Evolutionary conservation across 2,113 vertebrate species (phyloP).

Genomic region (Chrysemys picta): DNA sequence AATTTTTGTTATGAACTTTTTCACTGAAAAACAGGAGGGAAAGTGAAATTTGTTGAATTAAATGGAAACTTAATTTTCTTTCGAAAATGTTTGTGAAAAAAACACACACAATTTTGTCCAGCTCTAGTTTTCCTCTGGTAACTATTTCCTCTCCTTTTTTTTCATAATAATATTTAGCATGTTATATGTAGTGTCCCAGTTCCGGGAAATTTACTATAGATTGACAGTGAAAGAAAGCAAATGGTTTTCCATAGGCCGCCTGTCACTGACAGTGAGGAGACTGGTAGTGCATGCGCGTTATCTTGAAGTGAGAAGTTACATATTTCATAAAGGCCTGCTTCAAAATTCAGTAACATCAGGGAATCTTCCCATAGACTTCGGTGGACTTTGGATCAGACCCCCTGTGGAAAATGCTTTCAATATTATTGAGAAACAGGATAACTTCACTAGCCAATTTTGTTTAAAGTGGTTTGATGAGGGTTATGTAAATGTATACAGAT

Average conservation of each 20-base stretch:
- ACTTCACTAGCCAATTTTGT: slow-evolving; percentile 40
- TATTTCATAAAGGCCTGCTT: neutral
- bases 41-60: neutral
- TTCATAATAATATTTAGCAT: neutral
- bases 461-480: slow-evolving; percentile 53
- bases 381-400: slow-evolving; percentile 8
- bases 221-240: slow-evolving; percentile 14
- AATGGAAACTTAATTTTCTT: slow-evolving; percentile 11
- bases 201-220: neutral
- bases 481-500: slow-evolving; percentile 26
- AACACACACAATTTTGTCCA: neutral
- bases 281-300: neutral
- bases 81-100: neutral
- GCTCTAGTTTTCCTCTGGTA: neutral
- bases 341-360: slow-evolving; percentile 18
- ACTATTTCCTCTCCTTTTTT: neutral
- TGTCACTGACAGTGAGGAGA: neutral
- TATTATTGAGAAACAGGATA: neutral
- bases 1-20: neutral
- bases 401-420: slow-evolving; percentile 35
- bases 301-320: neutral
- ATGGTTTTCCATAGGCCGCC: neutral
- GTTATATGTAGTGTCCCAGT: neutral
- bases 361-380: slow-evolving; percentile 7
- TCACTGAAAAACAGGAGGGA: neutral